Evolutionary conservation across 1,140 invertebrate genomes (phyloP).

Genomic region (Pectinophora gossypiella): DNA sequence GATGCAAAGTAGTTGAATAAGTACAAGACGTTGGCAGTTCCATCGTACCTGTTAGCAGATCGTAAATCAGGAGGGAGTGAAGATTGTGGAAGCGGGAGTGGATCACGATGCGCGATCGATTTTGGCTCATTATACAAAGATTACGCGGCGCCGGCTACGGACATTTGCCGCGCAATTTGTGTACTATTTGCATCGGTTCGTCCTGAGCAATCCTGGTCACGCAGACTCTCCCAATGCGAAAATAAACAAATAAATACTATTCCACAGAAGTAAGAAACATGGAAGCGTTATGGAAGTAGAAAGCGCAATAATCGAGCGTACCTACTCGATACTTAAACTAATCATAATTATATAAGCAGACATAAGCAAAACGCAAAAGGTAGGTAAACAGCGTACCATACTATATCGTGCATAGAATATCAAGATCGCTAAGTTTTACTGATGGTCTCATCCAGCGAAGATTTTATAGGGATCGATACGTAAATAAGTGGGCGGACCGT

Average conservation of each 20-base stretch:
- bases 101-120: conserved; percentile 34
- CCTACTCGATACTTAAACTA: too few relatives aligned
- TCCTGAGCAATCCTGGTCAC: conserved; percentile 40
- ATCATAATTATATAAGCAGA: too few relatives aligned
- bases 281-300: too few relatives aligned
- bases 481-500: conserved; percentile 33
- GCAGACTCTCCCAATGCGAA: conserved; percentile 32
- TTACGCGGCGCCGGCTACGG: conserved; percentile 43
- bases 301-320: too few relatives aligned
- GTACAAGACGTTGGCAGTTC: background rate
- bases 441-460: conserved; percentile 12
- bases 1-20: background rate
- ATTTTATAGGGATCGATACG: conserved; percentile 11
- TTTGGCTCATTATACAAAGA: conserved; percentile 50
- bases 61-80: conserved; percentile 36
- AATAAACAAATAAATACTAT: conserved; percentile 26
- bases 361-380: too few relatives aligned
- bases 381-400: too few relatives aligned
- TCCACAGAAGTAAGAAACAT: background rate
- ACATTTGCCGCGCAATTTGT: conserved; percentile 54
- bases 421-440: too few relatives aligned
- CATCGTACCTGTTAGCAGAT: conserved; percentile 39
- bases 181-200: conserved; percentile 52
- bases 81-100: conserved; percentile 9
- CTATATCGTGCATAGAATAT: too few relatives aligned